Percentiles rank a stretch among this genome's conserved stretches.
These are phyloP conservation scores for Australoheros facetus DNA, from an alignment of 2,797 vertebrate species.

Conservation along the genomic window DNA sequence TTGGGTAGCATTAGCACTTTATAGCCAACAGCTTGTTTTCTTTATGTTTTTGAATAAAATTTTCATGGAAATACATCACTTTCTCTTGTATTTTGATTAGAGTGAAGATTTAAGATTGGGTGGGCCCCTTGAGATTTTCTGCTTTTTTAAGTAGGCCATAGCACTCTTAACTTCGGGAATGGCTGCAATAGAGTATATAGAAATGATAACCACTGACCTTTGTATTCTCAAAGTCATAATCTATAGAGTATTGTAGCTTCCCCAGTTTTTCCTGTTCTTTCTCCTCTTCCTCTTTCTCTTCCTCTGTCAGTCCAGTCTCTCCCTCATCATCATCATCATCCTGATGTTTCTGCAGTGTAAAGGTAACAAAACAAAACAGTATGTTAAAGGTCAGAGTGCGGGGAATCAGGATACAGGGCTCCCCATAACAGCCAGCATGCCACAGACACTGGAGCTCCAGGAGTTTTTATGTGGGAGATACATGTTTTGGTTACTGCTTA, in stretches of 20 bases:
- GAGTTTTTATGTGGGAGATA: slow-evolving; percentile 56
- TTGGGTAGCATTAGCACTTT: too few species aligned
- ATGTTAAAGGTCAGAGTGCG: slow-evolving; percentile 7
- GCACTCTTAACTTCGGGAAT: too few species aligned
- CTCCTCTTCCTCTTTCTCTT: slow-evolving; percentile 94
- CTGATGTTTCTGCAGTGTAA: slow-evolving; percentile 83
- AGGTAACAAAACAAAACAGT: slow-evolving; percentile 31
- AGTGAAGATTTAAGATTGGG: too few species aligned
- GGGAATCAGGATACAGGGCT: slow-evolving; percentile 5
- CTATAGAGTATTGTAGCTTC: slow-evolving; percentile 95
- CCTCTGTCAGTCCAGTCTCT: slow-evolving; percentile 92
- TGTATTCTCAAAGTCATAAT: slow-evolving; percentile 96
- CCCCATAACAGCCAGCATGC: slow-evolving; percentile 78
- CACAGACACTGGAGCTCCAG: slow-evolving; percentile 78
- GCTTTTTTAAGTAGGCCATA: too few species aligned
- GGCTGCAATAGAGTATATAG: background rate
- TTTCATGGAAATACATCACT: too few species aligned
- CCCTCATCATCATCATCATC: slow-evolving; percentile 92
- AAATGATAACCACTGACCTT: slow-evolving; percentile 81
- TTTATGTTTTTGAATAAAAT: too few species aligned
- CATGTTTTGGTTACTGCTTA: slow-evolving; percentile 61
- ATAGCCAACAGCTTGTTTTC: too few species aligned
- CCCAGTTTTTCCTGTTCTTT: slow-evolving; percentile 95
- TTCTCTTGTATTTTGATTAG: too few species aligned
- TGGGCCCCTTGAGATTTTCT: too few species aligned